Evolutionary conservation across 2,888 invertebrate genomes (phyloP), one percentile per base, ranked within the genome.

Genomic region (Chloroclysta siterata): DNA sequence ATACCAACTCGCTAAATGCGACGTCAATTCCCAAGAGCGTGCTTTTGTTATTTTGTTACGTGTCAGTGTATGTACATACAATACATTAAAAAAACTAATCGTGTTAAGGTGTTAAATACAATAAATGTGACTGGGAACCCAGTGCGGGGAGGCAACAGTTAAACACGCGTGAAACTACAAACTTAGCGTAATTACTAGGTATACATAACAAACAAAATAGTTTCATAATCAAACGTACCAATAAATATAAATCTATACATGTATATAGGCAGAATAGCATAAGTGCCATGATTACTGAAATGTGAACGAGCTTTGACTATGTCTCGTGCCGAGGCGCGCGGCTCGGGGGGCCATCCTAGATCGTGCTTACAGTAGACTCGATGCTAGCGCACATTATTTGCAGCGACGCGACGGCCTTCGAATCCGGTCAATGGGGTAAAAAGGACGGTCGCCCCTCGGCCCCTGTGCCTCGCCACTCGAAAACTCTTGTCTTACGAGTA

Each of bases 191-290:
- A 93, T 93, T 93, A 93, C 93, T 94, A 46, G 46, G 17, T 46
- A 82, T 81, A 94, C 91, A 82, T 72, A 70, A 69, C 65, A 85
- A 92, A 82, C 90, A 88, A 88, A 91, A 94, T 94, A 94, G 93
- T 90, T 88, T 92, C 93, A 93, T 94, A 94, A 94, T 94, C 94
- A 94, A 95, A 95, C 93, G 95, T 95, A 95, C 95, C 95, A 95
- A 93, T 93, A 93, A 91, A 90, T 90, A 86, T 88, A 85, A 86
- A 87, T 87, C 86, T 84, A 89, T 89, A 91, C 89, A 84, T 89
- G 79, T 90, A 92, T 90, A 88, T 90, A 84, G 78, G 69, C 70
- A 69, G 69, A 68, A 70, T 72, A 60, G 68, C 57, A 36, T 70
- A 72, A 72, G 72, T 72, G 72, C 72, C 68, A 72, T 68, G 64